Evolutionary conservation across 1,140 invertebrate species (phyloP).

Genomic region (Vanessa tameamea): DNA sequence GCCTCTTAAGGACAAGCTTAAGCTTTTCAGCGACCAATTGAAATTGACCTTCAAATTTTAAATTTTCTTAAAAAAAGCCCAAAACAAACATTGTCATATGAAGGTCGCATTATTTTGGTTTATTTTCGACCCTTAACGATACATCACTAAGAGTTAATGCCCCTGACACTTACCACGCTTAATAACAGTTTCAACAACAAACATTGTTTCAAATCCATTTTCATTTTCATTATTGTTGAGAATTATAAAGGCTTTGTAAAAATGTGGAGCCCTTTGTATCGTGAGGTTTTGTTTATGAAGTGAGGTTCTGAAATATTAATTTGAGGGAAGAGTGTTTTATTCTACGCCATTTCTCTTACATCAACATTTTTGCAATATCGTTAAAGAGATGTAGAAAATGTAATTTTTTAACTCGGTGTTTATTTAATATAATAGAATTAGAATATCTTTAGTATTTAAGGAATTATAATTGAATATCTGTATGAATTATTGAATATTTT

Average conservation of each 20-base stretch:
- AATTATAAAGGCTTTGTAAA: constrained; percentile 38
- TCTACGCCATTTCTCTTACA: constrained; percentile 4
- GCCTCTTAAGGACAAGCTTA: constrained; percentile 23
- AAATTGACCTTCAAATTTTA: constrained; percentile 4
- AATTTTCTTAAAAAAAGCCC: background rate
- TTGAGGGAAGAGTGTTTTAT: constrained; percentile 27
- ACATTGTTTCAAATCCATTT: constrained; percentile 41
- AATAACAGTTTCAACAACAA: constrained; percentile 44
- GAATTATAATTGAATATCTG: too few relatives aligned
- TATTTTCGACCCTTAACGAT: constrained; percentile 20
- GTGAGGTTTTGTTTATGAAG: constrained; percentile 34
- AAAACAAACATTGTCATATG: background rate
- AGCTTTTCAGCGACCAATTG: constrained; percentile 8
- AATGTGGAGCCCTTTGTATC: constrained; percentile 29
- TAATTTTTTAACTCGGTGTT: too few relatives aligned
- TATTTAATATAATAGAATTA: too few relatives aligned
- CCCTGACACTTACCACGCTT: constrained; percentile 24
- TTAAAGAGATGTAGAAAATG: background rate
- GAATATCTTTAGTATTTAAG: too few relatives aligned
- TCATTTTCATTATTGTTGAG: constrained; percentile 35
- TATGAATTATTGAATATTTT: too few relatives aligned
- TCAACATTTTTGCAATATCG: background rate
- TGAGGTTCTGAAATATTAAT: constrained; percentile 32
- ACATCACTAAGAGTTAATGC: constrained; percentile 30
- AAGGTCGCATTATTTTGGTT: constrained; percentile 13